Evolutionary conservation across 2,113 vertebrate genomes (phyloP), one percentile per base, ranked within the genome.

Genomic region (Hassar affinis): DNA sequence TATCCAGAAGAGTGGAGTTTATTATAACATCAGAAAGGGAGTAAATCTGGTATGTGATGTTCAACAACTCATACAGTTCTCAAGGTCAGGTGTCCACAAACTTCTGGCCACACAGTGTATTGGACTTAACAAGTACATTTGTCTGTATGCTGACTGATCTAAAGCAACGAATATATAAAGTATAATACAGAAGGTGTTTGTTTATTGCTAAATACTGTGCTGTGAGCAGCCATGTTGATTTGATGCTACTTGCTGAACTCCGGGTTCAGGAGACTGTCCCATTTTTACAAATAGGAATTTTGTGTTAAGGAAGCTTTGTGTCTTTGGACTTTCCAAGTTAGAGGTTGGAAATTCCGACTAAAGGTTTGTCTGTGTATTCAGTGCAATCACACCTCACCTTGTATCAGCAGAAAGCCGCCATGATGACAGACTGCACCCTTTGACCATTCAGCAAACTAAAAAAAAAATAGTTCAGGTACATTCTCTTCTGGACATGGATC

Each of bases 401-500:
- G 33, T 8, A 5, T 49, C 12, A 51, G 45, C n/a, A 51, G 38
- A 49, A 49, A 22, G 12, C 69, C 30, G 2, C 5, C 14, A 27
- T 27, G 49, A 27, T 71, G 0, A 51, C 71, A 27, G 2, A 49
- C 25, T 18, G 69, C 6, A 27, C 11, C n/a, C 45, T 72, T 72
- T 72, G 30, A 30, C 18, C 0, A 25, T 27, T n/a, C 12, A 25
- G 9, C 18, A 71, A 25, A n/a, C 15, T 38, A n/a, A 47, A 47
- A n/a, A 10, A 47, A 47, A 2, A 27, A n/a, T n/a, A n/a, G 1
- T 7, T 72, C 42, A 45, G 22, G 30, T 47, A 27, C 17, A 49
- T 10, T 11, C 30, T 76, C 11, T 49, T 68, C 68, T 22, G 20
- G 66, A 85, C 79, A 82, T 0, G 20, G 69, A 83, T 38, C 64